A percentile compares a stretch with the other conserved stretches of the same genome.
Evolutionary conservation across 2,797 vertebrate genomes (phyloP).

Genomic region (Thripadectes ignobilis): DNA sequence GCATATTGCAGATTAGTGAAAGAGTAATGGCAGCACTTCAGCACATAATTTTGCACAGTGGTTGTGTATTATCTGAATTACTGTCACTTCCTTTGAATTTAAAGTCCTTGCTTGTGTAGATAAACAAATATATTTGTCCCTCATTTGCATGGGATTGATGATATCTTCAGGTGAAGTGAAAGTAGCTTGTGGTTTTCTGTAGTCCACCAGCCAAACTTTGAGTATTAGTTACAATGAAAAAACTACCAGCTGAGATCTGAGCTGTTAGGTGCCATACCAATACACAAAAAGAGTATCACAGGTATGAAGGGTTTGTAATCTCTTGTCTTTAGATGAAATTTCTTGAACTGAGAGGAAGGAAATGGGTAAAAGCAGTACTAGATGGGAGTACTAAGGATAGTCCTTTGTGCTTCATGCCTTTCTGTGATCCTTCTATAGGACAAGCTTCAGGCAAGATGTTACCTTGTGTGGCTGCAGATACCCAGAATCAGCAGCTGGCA

Average conservation of each 20-base stretch:
- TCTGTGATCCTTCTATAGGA: rapidly evolving
- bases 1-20: constrained; percentile 49
- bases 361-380: not conserved
- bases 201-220: not conserved
- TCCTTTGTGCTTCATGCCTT: not conserved
- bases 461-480: not conserved
- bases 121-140: constrained; percentile 47
- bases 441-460: not conserved
- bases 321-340: not conserved
- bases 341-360: not conserved
- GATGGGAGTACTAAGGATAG: not conserved
- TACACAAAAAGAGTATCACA: not conserved
- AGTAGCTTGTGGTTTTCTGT: not conserved
- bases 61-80: constrained; percentile 39
- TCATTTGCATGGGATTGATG: constrained; percentile 25
- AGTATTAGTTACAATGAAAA: not conserved
- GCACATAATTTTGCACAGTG: constrained; percentile 39
- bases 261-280: not conserved
- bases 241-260: not conserved
- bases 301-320: not conserved
- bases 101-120: not conserved
- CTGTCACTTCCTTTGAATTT: constrained; percentile 40
- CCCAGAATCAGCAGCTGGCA: not conserved
- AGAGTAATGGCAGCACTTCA: constrained; percentile 45
- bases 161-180: not conserved